Conservation (phyloP, 2,797 vertebrate species). For the Tauraco hartlaubi region DNA sequence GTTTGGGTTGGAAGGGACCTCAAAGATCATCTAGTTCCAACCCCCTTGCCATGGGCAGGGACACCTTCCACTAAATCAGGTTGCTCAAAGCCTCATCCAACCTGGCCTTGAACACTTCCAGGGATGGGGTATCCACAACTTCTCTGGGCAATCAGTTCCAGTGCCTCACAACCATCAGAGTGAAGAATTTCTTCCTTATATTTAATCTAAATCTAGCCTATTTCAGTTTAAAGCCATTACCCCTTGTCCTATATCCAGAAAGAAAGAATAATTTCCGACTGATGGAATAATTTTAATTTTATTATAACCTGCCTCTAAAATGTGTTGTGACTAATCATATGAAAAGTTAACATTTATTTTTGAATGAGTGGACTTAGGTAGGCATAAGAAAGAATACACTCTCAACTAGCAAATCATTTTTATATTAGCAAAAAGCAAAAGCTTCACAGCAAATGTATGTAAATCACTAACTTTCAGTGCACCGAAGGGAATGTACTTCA, state of each 20-base stretch:
- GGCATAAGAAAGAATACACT: conserved; percentile 20
- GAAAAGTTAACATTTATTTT: conserved; percentile 73
- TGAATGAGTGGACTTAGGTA: conserved; percentile 52
- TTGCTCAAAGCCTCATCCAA: too few relatives aligned
- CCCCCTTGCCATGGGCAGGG: too few relatives aligned
- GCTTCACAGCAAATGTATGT: conserved; percentile 57
- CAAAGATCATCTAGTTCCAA: too few relatives aligned
- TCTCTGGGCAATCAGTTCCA: too few relatives aligned
- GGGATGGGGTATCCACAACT: too few relatives aligned
- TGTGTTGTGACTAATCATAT: conserved; percentile 18
- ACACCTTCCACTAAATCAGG: too few relatives aligned
- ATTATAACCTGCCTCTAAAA: conserved; percentile 21
- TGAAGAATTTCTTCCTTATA: too few relatives aligned
- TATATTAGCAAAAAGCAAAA: conserved; percentile 65
- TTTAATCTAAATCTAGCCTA: too few relatives aligned
- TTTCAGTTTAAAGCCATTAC: too few relatives aligned
- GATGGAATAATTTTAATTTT: conserved; percentile 29
- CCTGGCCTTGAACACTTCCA: too few relatives aligned
- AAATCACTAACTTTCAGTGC: conserved; percentile 73
- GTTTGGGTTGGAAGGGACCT: too few relatives aligned
- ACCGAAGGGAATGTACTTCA: conserved; percentile 63
- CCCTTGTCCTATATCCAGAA: neutral
- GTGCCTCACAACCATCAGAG: too few relatives aligned
- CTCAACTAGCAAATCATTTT: conserved; percentile 67
- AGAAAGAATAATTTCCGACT: neutral